Percentiles rank a stretch among this genome's conserved stretches.
phyloP scores from a whole-genome alignment of 2,797 vertebrate genomes.

The Silurus lanzhouensis region DNA sequence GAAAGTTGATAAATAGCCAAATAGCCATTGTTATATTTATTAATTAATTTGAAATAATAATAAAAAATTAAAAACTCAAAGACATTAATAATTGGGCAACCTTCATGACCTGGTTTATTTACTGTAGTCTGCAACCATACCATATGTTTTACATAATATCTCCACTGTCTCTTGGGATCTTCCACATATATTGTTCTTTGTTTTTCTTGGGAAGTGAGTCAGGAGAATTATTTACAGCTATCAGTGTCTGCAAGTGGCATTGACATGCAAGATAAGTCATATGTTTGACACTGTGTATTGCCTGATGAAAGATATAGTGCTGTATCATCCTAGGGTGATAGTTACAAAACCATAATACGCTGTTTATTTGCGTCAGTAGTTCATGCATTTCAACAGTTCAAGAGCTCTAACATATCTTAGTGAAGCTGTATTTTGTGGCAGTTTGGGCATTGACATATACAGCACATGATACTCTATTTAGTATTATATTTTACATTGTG shows the following conservation, averaged over 20 bases:
- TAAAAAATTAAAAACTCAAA: not conserved
- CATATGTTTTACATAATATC: conserved; percentile 42
- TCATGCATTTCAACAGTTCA: not conserved
- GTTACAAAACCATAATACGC: conserved; percentile 15
- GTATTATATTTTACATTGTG: too few species aligned
- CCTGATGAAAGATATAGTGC: conserved; percentile 36
- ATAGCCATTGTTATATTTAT: conserved; percentile 5
- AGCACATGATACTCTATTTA: too few species aligned
- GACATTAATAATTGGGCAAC: not conserved
- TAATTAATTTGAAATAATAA: conserved; percentile 16
- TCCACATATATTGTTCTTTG: conserved; percentile 26
- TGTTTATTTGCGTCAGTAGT: not conserved
- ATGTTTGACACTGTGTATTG: conserved; percentile 43
- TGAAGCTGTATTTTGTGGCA: not conserved
- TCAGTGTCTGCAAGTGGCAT: conserved; percentile 22
- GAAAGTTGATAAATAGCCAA: not conserved
- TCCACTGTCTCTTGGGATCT: conserved; percentile 26
- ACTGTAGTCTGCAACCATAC: not conserved
- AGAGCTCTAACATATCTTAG: not conserved
- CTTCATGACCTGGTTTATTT: not conserved
- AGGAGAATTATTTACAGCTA: conserved; percentile 44
- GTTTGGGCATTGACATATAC: not conserved
- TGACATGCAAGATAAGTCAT: conserved; percentile 32
- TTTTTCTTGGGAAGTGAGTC: conserved; percentile 52
- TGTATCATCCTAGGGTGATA: not conserved